These are phyloP conservation scores for Diplodus puntazzo DNA, from an alignment of 2,797 vertebrate genomes.

Conservation along the genomic window DNA sequence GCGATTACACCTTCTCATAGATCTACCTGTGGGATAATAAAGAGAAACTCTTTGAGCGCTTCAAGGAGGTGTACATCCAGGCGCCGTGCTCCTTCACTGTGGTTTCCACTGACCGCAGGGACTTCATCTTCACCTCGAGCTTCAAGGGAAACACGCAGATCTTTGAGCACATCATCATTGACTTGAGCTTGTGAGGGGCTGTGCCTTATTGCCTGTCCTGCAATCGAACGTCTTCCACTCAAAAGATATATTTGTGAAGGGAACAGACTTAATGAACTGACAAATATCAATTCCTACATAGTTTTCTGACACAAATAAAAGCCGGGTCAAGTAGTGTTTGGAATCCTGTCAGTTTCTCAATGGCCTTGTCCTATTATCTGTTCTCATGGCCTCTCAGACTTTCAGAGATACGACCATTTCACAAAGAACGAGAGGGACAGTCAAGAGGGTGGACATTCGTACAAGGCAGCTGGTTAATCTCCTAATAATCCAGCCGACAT, in stretches of 20 bases:
- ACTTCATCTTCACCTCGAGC: slow-evolving; percentile 98
- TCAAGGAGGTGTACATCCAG: slow-evolving; percentile 98
- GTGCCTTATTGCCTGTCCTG: slow-evolving; percentile 61
- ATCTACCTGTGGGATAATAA: slow-evolving; percentile 95
- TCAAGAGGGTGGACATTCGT: slow-evolving; percentile 7
- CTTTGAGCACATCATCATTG: slow-evolving; percentile 94
- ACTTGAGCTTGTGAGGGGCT: slow-evolving; percentile 90
- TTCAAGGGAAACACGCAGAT: slow-evolving; percentile 99
- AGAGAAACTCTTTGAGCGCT: slow-evolving; percentile 91
- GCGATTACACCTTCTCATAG: slow-evolving; percentile 98
- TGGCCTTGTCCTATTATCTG: slow-evolving; percentile 37
- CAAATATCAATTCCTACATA: slow-evolving; percentile 52
- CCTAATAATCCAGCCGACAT: slow-evolving; percentile 31
- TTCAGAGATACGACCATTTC: slow-evolving; percentile 22
- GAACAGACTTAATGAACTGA: slow-evolving; percentile 44
- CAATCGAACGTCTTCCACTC: slow-evolving; percentile 74
- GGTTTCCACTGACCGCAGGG: slow-evolving; percentile 94
- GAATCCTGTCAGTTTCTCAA: slow-evolving; percentile 21
- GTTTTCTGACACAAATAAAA: slow-evolving; percentile 41
- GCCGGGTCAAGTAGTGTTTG: slow-evolving; percentile 28
- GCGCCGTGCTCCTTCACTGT: slow-evolving; percentile 97
- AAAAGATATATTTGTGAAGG: slow-evolving; percentile 66
- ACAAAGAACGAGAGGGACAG: slow-evolving; percentile 1
- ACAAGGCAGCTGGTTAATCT: slow-evolving; percentile 8
- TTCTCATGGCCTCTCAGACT: slow-evolving; percentile 35